Evolutionary conservation across 2,113 vertebrate genomes (phyloP), one percentile per base, ranked within the genome.

Genomic region (Xyliphius kryptos): DNA sequence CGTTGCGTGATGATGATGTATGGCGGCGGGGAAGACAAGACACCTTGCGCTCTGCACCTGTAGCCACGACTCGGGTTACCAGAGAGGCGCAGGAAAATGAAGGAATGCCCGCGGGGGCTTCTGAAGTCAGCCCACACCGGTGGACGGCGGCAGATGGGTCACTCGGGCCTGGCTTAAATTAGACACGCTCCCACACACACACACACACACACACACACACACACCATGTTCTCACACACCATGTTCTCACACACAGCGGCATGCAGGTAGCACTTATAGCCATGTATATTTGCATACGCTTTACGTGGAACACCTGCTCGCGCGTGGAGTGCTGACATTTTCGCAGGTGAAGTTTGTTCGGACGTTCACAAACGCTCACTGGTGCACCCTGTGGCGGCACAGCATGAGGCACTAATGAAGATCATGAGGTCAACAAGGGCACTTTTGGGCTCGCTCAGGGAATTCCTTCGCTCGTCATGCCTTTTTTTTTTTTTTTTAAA

Each of bases 41-140:
- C 85, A 86, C 86, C 84, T 87, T 86, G 79, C 86, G 76, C 15
- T 1, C 59, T 82, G 81, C 87, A 88, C 87, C 85, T 88, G 87
- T 80, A 86, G n/a, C 21, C 44, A 53, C 12, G 16, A 58, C 44
- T 80, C 78, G 69, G 61, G 63, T 82, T 80, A 76, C 66, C 53
- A 64, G 55, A 43, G 16, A 61, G 63, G 69, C 70, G 21, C 36
- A 43, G 63, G 56, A 58, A 52, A 37, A 22, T 11, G 37, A 6
- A 9, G 71, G 76, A 74, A 79, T 78, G 66, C 55, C 65, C 69
- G 67, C 64, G 61, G 41, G 22, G 60, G 67, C 50, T 62, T 79
- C 61, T 59, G 62, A 56, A 44, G 19, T 9, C 64, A 47, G 55
- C 52, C 47, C 70, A 74, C 72, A 73, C 63, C 15, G 21, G 69